Evolutionary conservation across 1,140 invertebrate species (phyloP).

Genomic region (Drosophila punjabiensis): DNA sequence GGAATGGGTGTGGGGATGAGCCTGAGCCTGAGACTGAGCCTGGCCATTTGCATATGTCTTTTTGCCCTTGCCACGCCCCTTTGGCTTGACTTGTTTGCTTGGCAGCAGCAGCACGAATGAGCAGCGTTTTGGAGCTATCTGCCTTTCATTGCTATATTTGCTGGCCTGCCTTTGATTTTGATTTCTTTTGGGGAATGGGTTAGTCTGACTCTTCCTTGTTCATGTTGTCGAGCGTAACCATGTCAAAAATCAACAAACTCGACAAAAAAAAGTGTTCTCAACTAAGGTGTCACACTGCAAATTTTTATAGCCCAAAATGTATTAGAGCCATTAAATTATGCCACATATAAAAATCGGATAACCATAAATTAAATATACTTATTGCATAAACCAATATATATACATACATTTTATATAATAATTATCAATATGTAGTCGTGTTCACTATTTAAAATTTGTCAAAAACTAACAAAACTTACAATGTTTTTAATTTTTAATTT

Average conservation of each 20-base stretch:
- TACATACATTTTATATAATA: too few relatives aligned
- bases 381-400: too few relatives aligned
- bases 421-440: too few relatives aligned
- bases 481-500: too few relatives aligned
- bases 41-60: conserved; percentile 79
- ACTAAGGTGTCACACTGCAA: neutral
- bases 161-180: conserved; percentile 71
- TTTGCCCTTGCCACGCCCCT: conserved; percentile 18
- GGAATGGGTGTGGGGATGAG: conserved; percentile 26
- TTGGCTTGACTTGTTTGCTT: conserved; percentile 41
- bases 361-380: too few relatives aligned
- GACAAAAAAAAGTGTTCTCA: neutral
- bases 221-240: neutral
- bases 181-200: conserved; percentile 34
- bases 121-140: conserved; percentile 73
- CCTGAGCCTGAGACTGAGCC: conserved; percentile 49
- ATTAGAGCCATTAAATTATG: too few relatives aligned
- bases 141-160: conserved; percentile 73
- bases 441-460: too few relatives aligned
- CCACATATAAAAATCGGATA: too few relatives aligned
- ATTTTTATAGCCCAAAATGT: neutral
- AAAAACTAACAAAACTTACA: too few relatives aligned
- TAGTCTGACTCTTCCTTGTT: conserved; percentile 1
- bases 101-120: conserved; percentile 61
- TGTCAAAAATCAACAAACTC: conserved; percentile 19